Conservation (phyloP, 2,888 invertebrate species). For the Drosophila picticornis region DNA sequence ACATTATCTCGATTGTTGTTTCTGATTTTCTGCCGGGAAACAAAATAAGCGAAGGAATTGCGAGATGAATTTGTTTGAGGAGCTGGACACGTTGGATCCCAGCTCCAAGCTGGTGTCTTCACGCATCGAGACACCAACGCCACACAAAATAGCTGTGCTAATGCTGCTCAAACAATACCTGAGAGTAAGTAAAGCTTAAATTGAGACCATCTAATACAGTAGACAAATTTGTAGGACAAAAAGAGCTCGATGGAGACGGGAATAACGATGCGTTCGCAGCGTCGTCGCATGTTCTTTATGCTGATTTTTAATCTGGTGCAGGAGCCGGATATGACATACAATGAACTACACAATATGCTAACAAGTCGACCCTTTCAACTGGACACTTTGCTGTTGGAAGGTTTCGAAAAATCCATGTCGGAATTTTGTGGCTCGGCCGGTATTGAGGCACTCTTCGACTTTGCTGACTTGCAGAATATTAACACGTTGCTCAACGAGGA, state of each 20-base stretch:
- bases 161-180: conserved; percentile 92
- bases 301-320: conserved; percentile 91
- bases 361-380: conserved; percentile 83
- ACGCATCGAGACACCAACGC: conserved; percentile 88
- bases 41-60: conserved; percentile 8
- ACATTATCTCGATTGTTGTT: neutral
- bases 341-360: conserved; percentile 88
- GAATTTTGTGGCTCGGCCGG: conserved; percentile 84
- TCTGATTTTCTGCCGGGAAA: conserved; percentile 53
- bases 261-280: conserved; percentile 86
- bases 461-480: conserved; percentile 88
- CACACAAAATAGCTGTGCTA: conserved; percentile 92
- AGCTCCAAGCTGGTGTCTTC: conserved; percentile 69
- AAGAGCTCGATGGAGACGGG: conserved; percentile 78
- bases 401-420: conserved; percentile 87
- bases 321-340: conserved; percentile 92
- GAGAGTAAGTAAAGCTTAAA: conserved; percentile 85
- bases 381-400: conserved; percentile 84
- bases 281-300: conserved; percentile 92
- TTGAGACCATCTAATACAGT: neutral
- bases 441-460: conserved; percentile 89
- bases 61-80: conserved; percentile 81
- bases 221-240: conserved; percentile 70
- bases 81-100: conserved; percentile 83
- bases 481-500: conserved; percentile 87